These are phyloP conservation scores for Nothocercus julius DNA, from an alignment of 2,113 vertebrate genomes.

Conservation along the genomic window DNA sequence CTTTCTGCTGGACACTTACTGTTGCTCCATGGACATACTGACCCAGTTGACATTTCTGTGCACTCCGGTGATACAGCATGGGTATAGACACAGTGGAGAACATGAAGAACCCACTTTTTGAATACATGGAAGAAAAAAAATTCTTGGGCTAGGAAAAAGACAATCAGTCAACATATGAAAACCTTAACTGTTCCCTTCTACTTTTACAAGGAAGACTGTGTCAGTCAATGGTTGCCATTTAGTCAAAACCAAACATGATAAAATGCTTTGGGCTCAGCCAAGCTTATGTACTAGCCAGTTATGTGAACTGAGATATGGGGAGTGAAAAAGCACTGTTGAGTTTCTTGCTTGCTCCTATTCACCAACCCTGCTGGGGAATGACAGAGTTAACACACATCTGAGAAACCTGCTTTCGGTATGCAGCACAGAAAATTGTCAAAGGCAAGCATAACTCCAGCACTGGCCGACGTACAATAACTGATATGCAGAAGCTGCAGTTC, in stretches of 20 bases:
- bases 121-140: too few species aligned
- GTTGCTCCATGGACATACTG: neutral
- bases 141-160: neutral
- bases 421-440: neutral
- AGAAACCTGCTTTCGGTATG: neutral
- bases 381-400: neutral
- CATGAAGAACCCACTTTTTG: neutral
- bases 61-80: neutral
- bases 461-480: neutral
- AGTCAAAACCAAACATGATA: neutral
- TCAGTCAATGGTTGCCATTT: neutral
- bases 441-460: neutral
- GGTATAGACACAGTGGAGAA: neutral
- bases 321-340: neutral
- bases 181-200: neutral
- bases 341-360: neutral
- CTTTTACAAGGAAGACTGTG: neutral
- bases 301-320: neutral
- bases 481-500: neutral
- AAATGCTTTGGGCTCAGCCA: neutral
- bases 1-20: neutral
- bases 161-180: rapidly evolving
- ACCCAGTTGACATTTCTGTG: neutral
- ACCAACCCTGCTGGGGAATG: neutral
- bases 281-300: neutral